These are phyloP conservation scores for Leptatherina wallacei DNA, from an alignment of 2,797 vertebrate genomes.

Conservation along the genomic window DNA sequence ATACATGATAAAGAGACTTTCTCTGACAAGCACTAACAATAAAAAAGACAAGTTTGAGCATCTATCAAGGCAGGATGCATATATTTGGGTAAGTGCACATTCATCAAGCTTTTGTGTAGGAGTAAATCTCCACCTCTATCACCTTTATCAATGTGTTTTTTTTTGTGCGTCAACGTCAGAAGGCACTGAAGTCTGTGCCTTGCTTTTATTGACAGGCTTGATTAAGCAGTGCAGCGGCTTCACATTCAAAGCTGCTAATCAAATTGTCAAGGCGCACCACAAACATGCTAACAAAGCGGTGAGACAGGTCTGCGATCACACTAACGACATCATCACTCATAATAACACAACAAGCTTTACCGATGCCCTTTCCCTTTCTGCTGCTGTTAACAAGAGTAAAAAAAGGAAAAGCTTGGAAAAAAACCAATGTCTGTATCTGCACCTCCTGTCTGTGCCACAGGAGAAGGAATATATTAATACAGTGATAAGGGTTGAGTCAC, in stretches of 20 bases:
- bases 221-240: conserved; percentile 57
- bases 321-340: conserved; percentile 73
- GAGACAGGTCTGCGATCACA: conserved; percentile 55
- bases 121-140: conserved; percentile 7
- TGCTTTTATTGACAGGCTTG: conserved; percentile 62
- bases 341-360: conserved; percentile 53
- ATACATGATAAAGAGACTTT: background rate
- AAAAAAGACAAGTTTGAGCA: conserved; percentile 15
- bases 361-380: conserved; percentile 45
- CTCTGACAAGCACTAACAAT: conserved; percentile 13
- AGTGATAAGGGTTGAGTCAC: conserved; percentile 69
- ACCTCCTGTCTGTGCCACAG: conserved; percentile 53
- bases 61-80: background rate
- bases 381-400: conserved; percentile 28
- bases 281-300: conserved; percentile 70
- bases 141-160: conserved; percentile 36
- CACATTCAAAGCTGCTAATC: conserved; percentile 65
- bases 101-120: conserved; percentile 12
- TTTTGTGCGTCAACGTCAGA: conserved; percentile 48
- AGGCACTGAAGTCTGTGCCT: conserved; percentile 45
- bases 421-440: conserved; percentile 66
- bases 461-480: conserved; percentile 54
- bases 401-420: conserved; percentile 5
- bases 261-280: conserved; percentile 60
- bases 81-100: background rate